Evolutionary conservation across 30 jellyfish, hydroid and myxozoan species (phyloP), one percentile per base, ranked within the genome.

Genomic region (Phacellophora camtschatica): DNA sequence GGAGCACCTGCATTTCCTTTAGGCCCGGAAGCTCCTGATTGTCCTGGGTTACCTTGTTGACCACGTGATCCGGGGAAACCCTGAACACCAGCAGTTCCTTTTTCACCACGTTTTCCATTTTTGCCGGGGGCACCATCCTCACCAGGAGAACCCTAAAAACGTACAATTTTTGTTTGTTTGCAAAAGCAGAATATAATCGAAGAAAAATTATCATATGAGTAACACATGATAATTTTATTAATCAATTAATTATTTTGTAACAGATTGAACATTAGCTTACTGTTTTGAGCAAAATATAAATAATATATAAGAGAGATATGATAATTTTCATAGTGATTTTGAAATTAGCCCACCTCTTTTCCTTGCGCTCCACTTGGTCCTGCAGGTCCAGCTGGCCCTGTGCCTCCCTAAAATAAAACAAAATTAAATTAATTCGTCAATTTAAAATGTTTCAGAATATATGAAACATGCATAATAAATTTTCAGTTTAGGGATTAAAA

Each of bases 281-380:
- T n/a, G n/a, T n/a, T n/a, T n/a, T n/a, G n/a, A n/a, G n/a, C n/a
- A n/a, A n/a, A n/a, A n/a, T n/a, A n/a, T n/a, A n/a, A n/a, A n/a
- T n/a, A n/a, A n/a, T n/a, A n/a, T n/a, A n/a, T n/a, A n/a, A n/a
- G n/a, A n/a, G n/a, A n/a, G n/a, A n/a, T n/a, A 35, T 9, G 48
- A 3, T 20, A 42, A 2, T 29, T 58, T 8, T 23, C 56, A 45
- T 12, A 42, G 53, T 20, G 49, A 45, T 22, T 31, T 20, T 41
- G 12, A 42, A 35, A 67, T 16, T 30, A 18, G 46, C 75, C 11
- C 72, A 70, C 95, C 79, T 67, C 88, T 32, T 90, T 64, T 50
- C 97, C 97, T 10, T 93, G 84, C 28, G 94, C 89, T 74, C 97
- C 95, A 33, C 54, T 9, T n/a, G 95, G 95, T 62, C 95, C 95